A percentile compares a stretch with the other conserved stretches of the same genome.
These are phyloP conservation scores for Dromas ardeola DNA, from an alignment of 2,113 vertebrate species.

Conservation along the genomic window DNA sequence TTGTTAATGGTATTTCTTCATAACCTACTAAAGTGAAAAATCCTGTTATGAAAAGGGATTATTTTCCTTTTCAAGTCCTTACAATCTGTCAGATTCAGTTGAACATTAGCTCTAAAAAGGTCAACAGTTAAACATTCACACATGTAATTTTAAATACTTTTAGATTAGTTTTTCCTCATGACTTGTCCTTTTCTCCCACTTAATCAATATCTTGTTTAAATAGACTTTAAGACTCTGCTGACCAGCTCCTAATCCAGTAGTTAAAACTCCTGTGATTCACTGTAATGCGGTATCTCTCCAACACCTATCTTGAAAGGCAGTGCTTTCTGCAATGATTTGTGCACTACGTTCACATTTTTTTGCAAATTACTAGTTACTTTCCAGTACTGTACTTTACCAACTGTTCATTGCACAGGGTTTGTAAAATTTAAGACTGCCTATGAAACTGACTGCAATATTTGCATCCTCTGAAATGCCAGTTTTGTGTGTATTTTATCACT, in stretches of 20 bases:
- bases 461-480: background rate
- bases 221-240: background rate
- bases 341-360: background rate
- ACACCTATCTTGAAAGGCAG: background rate
- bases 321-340: background rate
- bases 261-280: background rate
- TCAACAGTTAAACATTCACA: background rate
- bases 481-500: background rate
- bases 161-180: background rate
- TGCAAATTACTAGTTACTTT: background rate
- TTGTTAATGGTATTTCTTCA: background rate
- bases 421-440: background rate
- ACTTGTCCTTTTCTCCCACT: background rate
- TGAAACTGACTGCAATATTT: background rate
- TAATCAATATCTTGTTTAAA: background rate
- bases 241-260: background rate
- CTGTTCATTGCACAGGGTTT: background rate
- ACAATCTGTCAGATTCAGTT: background rate
- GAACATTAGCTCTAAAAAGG: background rate
- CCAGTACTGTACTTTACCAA: background rate
- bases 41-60: background rate
- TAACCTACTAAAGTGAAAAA: background rate
- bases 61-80: background rate
- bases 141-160: background rate
- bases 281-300: background rate